Percentiles rank a stretch among this genome's conserved stretches.
phyloP scores from a whole-genome alignment of 1,140 invertebrate genomes.

The Drosophila sproati region DNA sequence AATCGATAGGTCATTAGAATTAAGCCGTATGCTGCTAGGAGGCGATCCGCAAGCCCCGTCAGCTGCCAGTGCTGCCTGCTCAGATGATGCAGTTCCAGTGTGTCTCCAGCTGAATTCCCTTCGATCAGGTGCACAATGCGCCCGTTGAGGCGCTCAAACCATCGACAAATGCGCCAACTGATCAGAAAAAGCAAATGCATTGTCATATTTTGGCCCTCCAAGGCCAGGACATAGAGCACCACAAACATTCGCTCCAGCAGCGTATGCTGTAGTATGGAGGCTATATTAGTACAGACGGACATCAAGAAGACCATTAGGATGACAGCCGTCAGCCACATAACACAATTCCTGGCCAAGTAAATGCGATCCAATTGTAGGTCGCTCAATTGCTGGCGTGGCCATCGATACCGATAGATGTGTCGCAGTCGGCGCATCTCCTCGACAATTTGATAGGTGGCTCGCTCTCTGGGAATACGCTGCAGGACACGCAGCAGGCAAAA shows the following conservation, averaged over 20 bases:
- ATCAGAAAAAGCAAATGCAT: constrained; percentile 36
- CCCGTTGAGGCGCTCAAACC: constrained; percentile 2
- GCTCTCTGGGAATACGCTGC: constrained; percentile 12
- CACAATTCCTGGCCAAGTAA: constrained; percentile 10
- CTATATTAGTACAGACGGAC: neutral
- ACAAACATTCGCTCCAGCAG: neutral
- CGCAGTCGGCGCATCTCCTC: constrained; percentile 1
- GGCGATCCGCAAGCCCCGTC: neutral
- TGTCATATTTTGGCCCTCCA: neutral
- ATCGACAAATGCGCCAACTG: constrained; percentile 27
- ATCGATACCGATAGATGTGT: constrained; percentile 1
- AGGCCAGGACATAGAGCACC: neutral
- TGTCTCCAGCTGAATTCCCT: neutral
- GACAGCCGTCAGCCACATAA: neutral
- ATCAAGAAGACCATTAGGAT: neutral
- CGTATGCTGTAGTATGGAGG: accelerated
- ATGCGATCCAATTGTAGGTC: neutral
- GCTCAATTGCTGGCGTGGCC: no score
- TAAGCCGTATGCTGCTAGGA: constrained; percentile 7
- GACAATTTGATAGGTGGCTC: neutral
- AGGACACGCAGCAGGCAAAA: constrained; percentile 17
- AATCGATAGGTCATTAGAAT: constrained; percentile 5
- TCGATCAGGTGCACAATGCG: neutral
- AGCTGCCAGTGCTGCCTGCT: constrained; percentile 31
- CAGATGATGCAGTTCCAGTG: constrained; percentile 34